These are phyloP conservation scores for Liolophura sinensis DNA, from an alignment of 1,140 invertebrate species.

Conservation along the genomic window DNA sequence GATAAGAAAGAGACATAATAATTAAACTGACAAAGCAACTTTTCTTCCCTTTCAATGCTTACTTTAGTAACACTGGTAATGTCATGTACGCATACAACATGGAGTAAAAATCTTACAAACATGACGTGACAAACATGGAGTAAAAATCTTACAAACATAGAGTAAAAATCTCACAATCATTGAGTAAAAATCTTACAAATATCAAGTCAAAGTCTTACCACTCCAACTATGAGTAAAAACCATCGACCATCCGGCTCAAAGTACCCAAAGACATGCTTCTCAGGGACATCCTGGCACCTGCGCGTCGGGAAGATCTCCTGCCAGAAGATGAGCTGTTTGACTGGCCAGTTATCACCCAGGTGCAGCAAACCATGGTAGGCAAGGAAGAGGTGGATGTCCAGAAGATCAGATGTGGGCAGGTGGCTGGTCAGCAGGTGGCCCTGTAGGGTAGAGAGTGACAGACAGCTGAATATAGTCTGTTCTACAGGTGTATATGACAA, in stretches of 20 bases:
- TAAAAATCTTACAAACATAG: background rate
- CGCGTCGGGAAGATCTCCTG: slow-evolving; percentile 52
- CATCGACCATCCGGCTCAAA: slow-evolving; percentile 44
- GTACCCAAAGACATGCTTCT: slow-evolving; percentile 37
- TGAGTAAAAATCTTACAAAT: background rate
- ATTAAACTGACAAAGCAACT: no score
- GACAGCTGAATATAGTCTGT: background rate
- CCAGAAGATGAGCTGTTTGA: slow-evolving; percentile 57
- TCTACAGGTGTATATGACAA: background rate
- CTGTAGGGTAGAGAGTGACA: slow-evolving; percentile 29
- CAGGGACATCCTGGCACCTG: slow-evolving; percentile 30
- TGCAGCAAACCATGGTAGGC: slow-evolving; percentile 49
- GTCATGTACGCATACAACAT: slow-evolving; percentile 4
- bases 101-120: background rate
- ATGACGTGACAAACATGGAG: background rate
- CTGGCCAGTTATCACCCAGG: slow-evolving; percentile 40
- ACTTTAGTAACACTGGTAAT: no score
- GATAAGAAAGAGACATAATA: no score
- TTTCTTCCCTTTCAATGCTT: no score
- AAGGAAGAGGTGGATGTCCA: slow-evolving; percentile 48
- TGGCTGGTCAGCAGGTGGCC: slow-evolving; percentile 57
- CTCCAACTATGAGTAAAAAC: slow-evolving; percentile 50
- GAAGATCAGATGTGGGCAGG: slow-evolving; percentile 46
- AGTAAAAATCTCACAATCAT: background rate
- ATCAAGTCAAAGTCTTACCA: slow-evolving; percentile 38